A percentile compares a stretch with the other conserved stretches of the same genome.
These are phyloP conservation scores for Elysia chlorotica DNA, from an alignment of 1,140 invertebrate genomes.

Conservation along the genomic window DNA sequence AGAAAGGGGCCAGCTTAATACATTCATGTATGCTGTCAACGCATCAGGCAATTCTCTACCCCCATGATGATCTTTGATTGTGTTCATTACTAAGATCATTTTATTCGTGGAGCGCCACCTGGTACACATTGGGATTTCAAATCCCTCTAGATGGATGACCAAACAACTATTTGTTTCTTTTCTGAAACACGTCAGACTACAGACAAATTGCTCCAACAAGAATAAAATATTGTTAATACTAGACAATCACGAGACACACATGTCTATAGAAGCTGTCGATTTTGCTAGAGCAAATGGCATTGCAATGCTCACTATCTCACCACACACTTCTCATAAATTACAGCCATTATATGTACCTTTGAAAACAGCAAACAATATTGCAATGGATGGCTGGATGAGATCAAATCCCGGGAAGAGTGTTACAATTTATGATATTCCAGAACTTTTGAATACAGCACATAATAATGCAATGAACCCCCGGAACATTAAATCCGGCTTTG, in stretches of 20 bases:
- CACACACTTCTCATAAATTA: conserved; percentile 28
- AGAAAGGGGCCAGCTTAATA: conserved; percentile 51
- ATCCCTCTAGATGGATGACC: conserved; percentile 19
- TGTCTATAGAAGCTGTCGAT: conserved; percentile 38
- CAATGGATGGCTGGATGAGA: conserved; percentile 60
- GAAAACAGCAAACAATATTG: conserved; percentile 29
- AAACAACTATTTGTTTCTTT: conserved; percentile 42
- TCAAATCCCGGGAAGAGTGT: conserved; percentile 61
- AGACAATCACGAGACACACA: conserved; percentile 34
- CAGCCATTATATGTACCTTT: conserved; percentile 32
- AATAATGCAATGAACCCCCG: not conserved
- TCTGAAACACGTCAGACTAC: conserved; percentile 59
- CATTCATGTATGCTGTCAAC: conserved; percentile 35
- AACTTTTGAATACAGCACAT: conserved; percentile 1
- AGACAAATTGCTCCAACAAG: conserved; percentile 44
- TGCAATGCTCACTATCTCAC: conserved; percentile 27
- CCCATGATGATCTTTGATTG: conserved; percentile 49
- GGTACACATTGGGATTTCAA: conserved; percentile 23
- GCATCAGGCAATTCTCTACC: conserved; percentile 34
- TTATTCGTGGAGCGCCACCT: conserved; percentile 53
- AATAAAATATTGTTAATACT: conserved; percentile 25
- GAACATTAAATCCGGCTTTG: conserved; percentile 18
- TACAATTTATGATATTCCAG: conserved; percentile 63
- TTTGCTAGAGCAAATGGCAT: conserved; percentile 34
- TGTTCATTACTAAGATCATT: conserved; percentile 44